Conservation (phyloP, 2,797 vertebrate species). For the Loris lydekkerianus region DNA sequence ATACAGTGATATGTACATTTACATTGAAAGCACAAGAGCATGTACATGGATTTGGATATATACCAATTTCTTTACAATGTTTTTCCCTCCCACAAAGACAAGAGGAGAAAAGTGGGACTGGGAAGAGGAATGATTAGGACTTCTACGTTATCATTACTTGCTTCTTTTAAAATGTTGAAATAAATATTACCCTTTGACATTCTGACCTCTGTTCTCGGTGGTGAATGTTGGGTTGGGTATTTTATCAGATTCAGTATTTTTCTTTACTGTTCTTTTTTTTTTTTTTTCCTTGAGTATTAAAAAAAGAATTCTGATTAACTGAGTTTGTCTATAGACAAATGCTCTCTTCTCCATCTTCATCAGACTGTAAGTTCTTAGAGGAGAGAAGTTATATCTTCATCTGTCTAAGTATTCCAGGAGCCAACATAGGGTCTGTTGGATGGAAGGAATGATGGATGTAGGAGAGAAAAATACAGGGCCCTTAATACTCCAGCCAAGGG, state of each 20-base stretch:
- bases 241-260: background rate
- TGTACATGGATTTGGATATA: background rate
- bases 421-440: background rate
- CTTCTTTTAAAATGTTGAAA: background rate
- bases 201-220: background rate
- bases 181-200: background rate
- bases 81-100: background rate
- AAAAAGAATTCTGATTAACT: background rate
- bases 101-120: background rate
- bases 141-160: background rate
- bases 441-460: background rate
- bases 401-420: background rate
- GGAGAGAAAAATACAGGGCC: accelerated
- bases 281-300: background rate
- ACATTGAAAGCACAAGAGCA: background rate
- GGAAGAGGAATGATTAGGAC: background rate
- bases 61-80: background rate
- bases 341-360: background rate
- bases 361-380: background rate
- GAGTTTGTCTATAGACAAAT: background rate
- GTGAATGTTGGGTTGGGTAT: background rate
- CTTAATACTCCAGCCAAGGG: background rate
- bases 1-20: background rate
- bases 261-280: background rate
- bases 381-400: background rate